Evolutionary conservation across 2,888 invertebrate species (phyloP), one percentile per base, ranked within the genome.

Genomic region (Drosophila meridiana): DNA sequence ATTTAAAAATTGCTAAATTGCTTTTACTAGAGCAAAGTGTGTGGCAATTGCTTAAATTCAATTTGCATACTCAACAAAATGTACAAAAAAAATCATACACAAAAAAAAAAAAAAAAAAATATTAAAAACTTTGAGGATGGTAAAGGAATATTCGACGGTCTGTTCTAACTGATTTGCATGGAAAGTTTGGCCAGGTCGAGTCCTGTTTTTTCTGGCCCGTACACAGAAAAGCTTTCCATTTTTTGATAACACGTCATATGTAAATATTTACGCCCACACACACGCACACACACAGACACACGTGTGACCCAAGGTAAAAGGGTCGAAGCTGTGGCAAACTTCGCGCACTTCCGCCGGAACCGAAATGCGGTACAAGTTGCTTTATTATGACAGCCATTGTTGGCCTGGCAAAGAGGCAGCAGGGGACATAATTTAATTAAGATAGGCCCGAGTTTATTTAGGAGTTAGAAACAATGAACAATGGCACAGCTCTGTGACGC

Each of bases 51-150:
- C 64, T 73, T 71, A 62, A 62, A 71, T 71, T 55, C 65, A 77
- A 86, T 87, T 90, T 90, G 70, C 81, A 87, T 88, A 78, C 78
- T 85, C 73, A 73, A 77, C 66, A 73, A 62, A 67, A 73, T 73
- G 72, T 70, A 26, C 2, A 59, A 67, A 30, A 14, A 28, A 47
- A 20, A n/a, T n/a, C n/a, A n/a, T n/a, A n/a, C n/a, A n/a, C n/a
- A n/a, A n/a, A 20, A 20, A 20, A 20, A 20, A 28, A 2, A 58
- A 65, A 42, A 42, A 57, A 63, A 55, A n/a, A 13, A 55, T 56
- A n/a, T 32, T 9, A 32, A n/a, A 52, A 85, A 73, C 47, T 86
- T 86, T 72, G 61, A 53, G 36, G 36, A 34, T 59, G 38, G 36
- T 53, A 47, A 48, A 47, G 60, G 28, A 56, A 73, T 69, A 75